Base-by-base conservation (phyloP, 2,113 vertebrate genomes). In the Ictidomys tridecemlineatus region DNA sequence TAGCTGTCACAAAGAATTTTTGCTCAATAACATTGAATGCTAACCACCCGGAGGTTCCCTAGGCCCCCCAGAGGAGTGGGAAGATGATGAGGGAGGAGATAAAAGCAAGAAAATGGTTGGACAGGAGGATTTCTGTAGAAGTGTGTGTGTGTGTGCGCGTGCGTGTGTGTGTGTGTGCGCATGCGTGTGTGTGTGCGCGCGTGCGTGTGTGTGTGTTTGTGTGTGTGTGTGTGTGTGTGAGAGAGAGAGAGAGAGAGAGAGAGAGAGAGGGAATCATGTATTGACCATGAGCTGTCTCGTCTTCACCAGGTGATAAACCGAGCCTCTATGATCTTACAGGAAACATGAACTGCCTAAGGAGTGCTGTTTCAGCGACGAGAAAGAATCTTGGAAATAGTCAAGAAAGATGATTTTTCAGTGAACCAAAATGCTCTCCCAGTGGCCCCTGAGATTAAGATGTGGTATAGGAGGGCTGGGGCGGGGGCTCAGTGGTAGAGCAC, bases 381-480 rank as follows among this genome's bases (percentile, higher is more conserved):
- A 72, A 65, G 18, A 93, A 63, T 61, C 67, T 22, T 76, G 45
- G 48, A 95, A 88, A 91, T 7, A 79, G 91, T 92, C 85, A 79
- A 84, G 69, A 90, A 95, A 93, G 72, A 69, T 32, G 85, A 53
- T 85, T 92, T 93, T 74, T 53, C 53, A 86, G 45, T n/a, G 76
- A 91, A 48, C 70, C 74, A 70, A 3, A 37, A 16, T 1, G 7
- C 53, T 83, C 67, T 77, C 16, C 65, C 39, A 16, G 18, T 1
- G 6, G 45, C 16, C 78, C 93, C 65, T 70, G 61, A 80, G 67
- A 87, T 53, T 28, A 86, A 34, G 34, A 22, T 4, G 32, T 63
- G 37, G 63, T 7, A 4, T 1, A 48, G 39, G 39, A 61, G 51
- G 48, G 48, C 12, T 51, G 12, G 48, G 48, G 48, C 2, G 2